phyloP scores from a whole-genome alignment of 2,797 vertebrate species.

The Bradypus variegatus region DNA sequence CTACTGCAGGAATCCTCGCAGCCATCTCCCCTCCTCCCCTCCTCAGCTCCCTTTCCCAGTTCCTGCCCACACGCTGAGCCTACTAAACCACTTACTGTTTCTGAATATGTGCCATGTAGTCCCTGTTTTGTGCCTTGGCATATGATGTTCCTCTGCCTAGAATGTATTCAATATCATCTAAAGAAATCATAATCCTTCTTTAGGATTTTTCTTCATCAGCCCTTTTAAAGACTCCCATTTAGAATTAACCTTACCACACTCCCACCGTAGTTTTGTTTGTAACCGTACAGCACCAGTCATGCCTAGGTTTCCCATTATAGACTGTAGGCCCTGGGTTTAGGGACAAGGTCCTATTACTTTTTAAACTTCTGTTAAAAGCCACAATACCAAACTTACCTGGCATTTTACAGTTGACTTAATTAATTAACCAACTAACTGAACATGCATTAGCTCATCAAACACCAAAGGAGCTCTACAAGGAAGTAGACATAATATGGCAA shows the following conservation, averaged over 20 bases:
- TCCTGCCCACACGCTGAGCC: not conserved
- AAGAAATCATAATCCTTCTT: not conserved
- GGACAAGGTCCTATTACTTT: not conserved
- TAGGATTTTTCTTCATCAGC: not conserved
- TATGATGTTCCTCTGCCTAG: too few relatives aligned
- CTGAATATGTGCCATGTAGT: accelerated
- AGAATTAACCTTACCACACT: not conserved
- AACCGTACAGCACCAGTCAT: accelerated
- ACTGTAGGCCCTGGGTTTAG: not conserved
- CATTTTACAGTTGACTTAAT: not conserved
- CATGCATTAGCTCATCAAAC: not conserved
- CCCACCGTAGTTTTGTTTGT: not conserved
- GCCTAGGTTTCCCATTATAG: not conserved
- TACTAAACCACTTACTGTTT: accelerated
- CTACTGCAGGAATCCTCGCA: accelerated
- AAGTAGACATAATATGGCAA: not conserved
- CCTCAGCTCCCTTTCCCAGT: accelerated
- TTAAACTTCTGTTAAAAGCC: not conserved
- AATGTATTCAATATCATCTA: not conserved
- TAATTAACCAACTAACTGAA: not conserved
- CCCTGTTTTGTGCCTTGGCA: not conserved
- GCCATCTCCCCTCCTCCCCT: accelerated
- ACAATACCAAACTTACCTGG: not conserved
- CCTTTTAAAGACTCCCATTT: not conserved
- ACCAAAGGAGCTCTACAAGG: not conserved